Percentiles rank a stretch among this genome's conserved stretches.
Evolutionary conservation across 2,113 vertebrate species (phyloP).

Genomic region (Oncorhynchus masou): DNA sequence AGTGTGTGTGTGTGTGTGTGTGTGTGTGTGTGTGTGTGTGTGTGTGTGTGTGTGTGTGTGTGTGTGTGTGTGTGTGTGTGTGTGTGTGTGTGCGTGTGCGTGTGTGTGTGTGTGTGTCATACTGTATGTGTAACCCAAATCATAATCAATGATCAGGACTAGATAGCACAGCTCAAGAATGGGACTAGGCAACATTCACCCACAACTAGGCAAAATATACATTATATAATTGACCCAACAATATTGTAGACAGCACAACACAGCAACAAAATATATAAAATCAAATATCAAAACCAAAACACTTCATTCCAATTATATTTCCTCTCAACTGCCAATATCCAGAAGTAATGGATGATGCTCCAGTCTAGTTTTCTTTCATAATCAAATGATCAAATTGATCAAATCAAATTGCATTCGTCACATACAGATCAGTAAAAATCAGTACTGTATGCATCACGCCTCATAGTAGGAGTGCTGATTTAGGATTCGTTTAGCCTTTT

Average conservation of each 20-base stretch:
- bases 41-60: constrained; percentile 18
- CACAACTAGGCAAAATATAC: background rate
- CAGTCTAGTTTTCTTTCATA: background rate
- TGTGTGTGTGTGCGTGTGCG: constrained; percentile 22
- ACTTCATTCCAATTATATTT: no score
- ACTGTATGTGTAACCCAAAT: background rate
- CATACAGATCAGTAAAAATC: no score
- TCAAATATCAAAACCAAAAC: background rate
- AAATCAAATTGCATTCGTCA: no score
- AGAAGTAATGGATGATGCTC: background rate
- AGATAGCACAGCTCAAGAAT: background rate
- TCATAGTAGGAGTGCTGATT: no score
- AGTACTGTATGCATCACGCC: background rate
- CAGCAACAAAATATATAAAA: background rate
- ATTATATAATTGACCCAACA: background rate
- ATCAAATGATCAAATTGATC: no score
- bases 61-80: constrained; percentile 12
- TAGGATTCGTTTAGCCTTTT: no score
- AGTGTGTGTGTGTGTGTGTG: constrained; percentile 25
- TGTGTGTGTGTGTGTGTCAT: background rate
- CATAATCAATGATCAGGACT: background rate
- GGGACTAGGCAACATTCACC: background rate
- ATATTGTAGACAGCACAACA: background rate
- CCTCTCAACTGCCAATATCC: background rate
- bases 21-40: background rate